A percentile compares a stretch with the other conserved stretches of the same genome.
Evolutionary conservation across 2,888 invertebrate genomes (phyloP).

Genomic region (Synanthedon vespiformis): DNA sequence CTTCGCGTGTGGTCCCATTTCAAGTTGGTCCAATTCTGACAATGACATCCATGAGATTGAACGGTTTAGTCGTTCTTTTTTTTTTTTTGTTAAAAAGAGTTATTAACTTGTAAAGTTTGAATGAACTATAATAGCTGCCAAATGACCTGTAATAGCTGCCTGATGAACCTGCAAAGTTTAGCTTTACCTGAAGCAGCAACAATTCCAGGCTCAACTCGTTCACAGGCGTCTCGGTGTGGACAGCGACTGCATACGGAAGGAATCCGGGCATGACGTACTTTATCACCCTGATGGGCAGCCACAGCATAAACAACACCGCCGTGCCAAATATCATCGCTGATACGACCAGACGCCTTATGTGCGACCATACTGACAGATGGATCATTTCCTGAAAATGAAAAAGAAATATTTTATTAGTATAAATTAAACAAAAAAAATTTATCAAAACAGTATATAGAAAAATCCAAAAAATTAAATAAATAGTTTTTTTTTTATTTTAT

Average conservation of each 20-base stretch:
- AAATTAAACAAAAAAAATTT: too few relatives aligned
- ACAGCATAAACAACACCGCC: constrained; percentile 94
- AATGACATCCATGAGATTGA: too few relatives aligned
- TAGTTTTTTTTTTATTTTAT: too few relatives aligned
- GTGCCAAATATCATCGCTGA: constrained; percentile 97
- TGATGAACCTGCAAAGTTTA: neutral
- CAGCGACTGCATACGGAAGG: constrained; percentile 93
- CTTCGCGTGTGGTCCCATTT: too few relatives aligned
- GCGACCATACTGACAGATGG: constrained; percentile 91
- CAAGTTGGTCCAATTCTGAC: too few relatives aligned
- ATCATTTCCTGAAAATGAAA: constrained; percentile 86
- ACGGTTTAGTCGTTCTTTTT: too few relatives aligned
- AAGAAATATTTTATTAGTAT: neutral
- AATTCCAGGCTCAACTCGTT: constrained; percentile 96
- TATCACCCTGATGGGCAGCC: constrained; percentile 92
- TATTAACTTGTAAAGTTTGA: too few relatives aligned
- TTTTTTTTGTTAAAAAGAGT: too few relatives aligned
- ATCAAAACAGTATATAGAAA: too few relatives aligned
- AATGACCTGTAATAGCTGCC: too few relatives aligned
- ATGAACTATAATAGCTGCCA: too few relatives aligned
- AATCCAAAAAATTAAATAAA: too few relatives aligned
- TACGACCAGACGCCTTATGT: constrained; percentile 89
- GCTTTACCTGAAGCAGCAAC: constrained; percentile 82
- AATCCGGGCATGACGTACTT: constrained; percentile 86
- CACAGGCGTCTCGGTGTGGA: constrained; percentile 85